A percentile compares a stretch with the other conserved stretches of the same genome.
phyloP scores from a whole-genome alignment of 2,888 invertebrate genomes.

The Candidula unifasciata region DNA sequence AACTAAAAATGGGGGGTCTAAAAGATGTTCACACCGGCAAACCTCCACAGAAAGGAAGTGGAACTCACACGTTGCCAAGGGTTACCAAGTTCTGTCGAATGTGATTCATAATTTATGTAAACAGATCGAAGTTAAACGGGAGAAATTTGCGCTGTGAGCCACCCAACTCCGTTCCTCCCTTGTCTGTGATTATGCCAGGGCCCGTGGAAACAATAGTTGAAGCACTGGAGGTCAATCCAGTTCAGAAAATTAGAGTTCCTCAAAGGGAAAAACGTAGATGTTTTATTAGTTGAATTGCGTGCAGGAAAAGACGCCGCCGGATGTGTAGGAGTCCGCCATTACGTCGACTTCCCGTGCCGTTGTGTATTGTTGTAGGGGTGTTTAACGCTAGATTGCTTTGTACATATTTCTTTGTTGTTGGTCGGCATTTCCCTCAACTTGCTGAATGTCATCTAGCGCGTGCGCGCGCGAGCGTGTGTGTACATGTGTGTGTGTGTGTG shows the following conservation, averaged over 20 bases:
- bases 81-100: slow-evolving; percentile 31
- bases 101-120: slow-evolving; percentile 41
- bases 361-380: slow-evolving; percentile 10
- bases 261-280: not conserved
- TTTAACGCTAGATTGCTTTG: not conserved
- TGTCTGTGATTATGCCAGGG: not conserved
- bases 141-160: slow-evolving; percentile 27
- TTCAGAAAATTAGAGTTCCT: slow-evolving; percentile 13
- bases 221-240: slow-evolving; percentile 3
- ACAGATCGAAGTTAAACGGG: slow-evolving; percentile 34
- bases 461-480: too few relatives aligned
- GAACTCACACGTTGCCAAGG: slow-evolving; percentile 43
- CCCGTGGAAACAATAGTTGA: slow-evolving; percentile 33
- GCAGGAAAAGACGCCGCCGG: not conserved
- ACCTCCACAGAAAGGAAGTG: slow-evolving; percentile 35
- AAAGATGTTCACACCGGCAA: slow-evolving; percentile 44
- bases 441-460: too few relatives aligned
- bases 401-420: not conserved
- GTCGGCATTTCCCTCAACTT: not conserved
- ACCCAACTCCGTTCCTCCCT: not conserved
- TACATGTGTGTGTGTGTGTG: too few relatives aligned
- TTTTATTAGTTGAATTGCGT: not conserved
- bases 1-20: slow-evolving; percentile 43
- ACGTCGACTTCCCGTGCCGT: not conserved
- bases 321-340: not conserved